Base-by-base conservation (phyloP, 2,888 invertebrate genomes). In the Oxystoma pomonae region DNA sequence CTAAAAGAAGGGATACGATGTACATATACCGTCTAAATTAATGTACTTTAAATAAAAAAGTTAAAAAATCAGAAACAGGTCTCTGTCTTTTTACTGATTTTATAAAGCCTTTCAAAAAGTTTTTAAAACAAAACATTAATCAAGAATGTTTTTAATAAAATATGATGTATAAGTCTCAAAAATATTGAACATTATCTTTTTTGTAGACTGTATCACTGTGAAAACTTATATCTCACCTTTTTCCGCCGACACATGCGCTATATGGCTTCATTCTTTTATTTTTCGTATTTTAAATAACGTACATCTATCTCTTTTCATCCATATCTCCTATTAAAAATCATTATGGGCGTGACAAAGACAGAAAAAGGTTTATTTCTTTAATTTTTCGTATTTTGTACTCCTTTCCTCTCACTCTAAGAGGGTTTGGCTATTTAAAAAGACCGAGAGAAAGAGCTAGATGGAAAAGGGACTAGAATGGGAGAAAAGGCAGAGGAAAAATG, bases 201-300 rank as follows among this genome's bases (percentile, higher is more conserved):
- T 35, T 12, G 3, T 35, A 35, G 3, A 35, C 35, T 61, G 64
- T 58, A 64, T 59, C 61, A 65, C 62, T 62, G 72, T 71, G 68
- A 67, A 60, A 65, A 35, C 35, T 12, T n/a, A 53, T 53, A 57
- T 62, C 49, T 35, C 67, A 57, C 62, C 53, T 66, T 62, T 67
- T 67, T 65, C 59, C 22, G 51, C 19, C 7, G 66, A 72, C 72
- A 74, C 74, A 74, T 73, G 74, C 74, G 72, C 73, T 63, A 66
- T 69, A 71, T 69, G 69, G 71, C 65, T 66, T 65, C 67, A 69
- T 72, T 72, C 70, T 74, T 75, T 73, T 70, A 73, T 73, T 75
- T 75, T 74, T 73, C 70, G 66, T 69, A 60, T 69, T 71, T 71
- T 68, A 65, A 69, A 69, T 71, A 35, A 35, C 35, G 12, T 69